Evolutionary conservation across 2,888 invertebrate species (phyloP).

Genomic region (Gymnosoma rotundatum): DNA sequence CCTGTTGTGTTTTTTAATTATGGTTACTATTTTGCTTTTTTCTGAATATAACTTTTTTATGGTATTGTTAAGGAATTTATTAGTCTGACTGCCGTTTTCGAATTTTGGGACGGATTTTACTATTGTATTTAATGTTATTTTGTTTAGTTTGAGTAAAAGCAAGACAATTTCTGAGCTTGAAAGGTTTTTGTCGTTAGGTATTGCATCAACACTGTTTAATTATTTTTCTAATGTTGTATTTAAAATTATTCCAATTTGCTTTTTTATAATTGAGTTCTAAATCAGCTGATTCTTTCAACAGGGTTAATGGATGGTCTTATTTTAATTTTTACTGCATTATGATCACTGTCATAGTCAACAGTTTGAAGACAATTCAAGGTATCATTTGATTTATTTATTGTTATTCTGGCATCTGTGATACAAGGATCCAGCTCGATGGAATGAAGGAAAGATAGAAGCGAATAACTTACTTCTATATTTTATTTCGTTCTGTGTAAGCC

Average conservation of each 20-base stretch:
- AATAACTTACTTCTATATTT: neutral
- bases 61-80: neutral
- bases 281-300: neutral
- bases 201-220: too few species aligned
- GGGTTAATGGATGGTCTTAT: too few species aligned
- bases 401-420: conserved; percentile 28
- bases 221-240: too few species aligned
- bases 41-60: too few species aligned
- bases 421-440: too few species aligned
- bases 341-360: too few species aligned
- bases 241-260: too few species aligned
- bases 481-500: conserved; percentile 4
- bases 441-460: too few species aligned
- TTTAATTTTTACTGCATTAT: too few species aligned
- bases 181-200: conserved; percentile 2
- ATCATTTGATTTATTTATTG: conserved; percentile 4
- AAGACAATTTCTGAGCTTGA: conserved; percentile 6
- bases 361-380: too few species aligned
- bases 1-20: conserved; percentile 1
- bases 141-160: neutral
- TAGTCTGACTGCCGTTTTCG: neutral
- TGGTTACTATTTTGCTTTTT: conserved; percentile 12
- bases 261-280: too few species aligned
- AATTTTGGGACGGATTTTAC: conserved; percentile 8
- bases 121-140: conserved; percentile 4